phyloP scores from a whole-genome alignment of 2,113 vertebrate genomes.

The Gulo gulo region DNA sequence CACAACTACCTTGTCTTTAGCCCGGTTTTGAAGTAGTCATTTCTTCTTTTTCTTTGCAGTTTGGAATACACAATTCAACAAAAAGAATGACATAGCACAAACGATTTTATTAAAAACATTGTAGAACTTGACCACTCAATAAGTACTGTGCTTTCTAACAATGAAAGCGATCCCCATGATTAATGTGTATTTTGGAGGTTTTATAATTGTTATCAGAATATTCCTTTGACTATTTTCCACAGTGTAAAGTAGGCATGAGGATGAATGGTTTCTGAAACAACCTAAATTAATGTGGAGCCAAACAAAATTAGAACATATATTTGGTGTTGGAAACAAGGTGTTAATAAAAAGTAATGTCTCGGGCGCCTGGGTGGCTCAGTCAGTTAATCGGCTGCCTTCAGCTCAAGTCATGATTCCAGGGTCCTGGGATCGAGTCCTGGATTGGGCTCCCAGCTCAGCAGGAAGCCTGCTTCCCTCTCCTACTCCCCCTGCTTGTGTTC shows the following conservation, averaged over 20 bases:
- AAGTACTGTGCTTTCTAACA: neutral
- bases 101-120: neutral
- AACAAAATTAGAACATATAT: neutral
- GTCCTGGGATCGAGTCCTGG: too few relatives aligned
- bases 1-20: neutral
- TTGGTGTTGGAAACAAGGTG: neutral
- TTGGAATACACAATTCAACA: neutral
- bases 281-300: neutral
- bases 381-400: too few relatives aligned
- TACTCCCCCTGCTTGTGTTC: too few relatives aligned
- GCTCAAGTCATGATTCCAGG: too few relatives aligned
- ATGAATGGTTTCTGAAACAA: constrained; percentile 28
- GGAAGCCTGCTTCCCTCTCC: too few relatives aligned
- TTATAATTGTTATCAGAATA: neutral
- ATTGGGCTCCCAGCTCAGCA: too few relatives aligned
- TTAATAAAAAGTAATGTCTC: neutral
- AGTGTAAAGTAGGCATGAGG: neutral
- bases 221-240: neutral
- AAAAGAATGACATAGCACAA: neutral
- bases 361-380: too few relatives aligned
- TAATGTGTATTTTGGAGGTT: neutral
- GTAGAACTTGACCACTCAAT: neutral
- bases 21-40: neutral
- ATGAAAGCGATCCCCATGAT: neutral
- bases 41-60: neutral